These are phyloP conservation scores for Neelides sp. DNA, from an alignment of 1,140 invertebrate genomes.

Conservation along the genomic window DNA sequence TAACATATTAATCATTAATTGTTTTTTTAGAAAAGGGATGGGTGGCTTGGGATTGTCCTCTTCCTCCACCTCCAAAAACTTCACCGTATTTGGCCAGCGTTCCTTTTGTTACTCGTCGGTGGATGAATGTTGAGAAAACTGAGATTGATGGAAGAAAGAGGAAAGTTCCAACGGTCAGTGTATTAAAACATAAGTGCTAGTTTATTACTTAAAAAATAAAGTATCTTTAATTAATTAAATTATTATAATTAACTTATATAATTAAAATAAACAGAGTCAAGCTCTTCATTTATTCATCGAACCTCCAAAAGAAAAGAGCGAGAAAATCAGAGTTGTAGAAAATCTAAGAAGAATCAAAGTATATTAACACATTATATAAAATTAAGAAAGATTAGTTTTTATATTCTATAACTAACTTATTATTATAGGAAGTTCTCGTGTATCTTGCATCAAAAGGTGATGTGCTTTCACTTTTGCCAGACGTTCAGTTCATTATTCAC, in stretches of 20 bases:
- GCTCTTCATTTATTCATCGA: neutral
- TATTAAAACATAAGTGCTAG: too few relatives aligned
- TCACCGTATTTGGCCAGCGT: slow-evolving; percentile 1
- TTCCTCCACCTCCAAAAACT: neutral
- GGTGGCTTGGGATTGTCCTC: slow-evolving; percentile 6
- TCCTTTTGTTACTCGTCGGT: neutral
- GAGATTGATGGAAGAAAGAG: neutral
- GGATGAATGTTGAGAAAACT: neutral
- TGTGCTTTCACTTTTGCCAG: neutral
- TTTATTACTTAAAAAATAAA: too few relatives aligned
- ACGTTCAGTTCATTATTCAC: neutral
- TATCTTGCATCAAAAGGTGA: neutral
- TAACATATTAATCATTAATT: too few relatives aligned
- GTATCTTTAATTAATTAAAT: too few relatives aligned
- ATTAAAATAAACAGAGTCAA: too few relatives aligned
- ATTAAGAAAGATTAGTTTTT: too few relatives aligned
- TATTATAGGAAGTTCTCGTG: neutral
- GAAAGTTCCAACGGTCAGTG: neutral
- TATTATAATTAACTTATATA: too few relatives aligned
- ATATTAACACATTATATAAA: neutral
- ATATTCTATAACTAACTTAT: too few relatives aligned
- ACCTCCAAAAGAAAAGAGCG: neutral
- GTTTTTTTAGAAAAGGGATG: slow-evolving; percentile 6
- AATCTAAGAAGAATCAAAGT: neutral
- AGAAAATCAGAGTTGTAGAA: neutral